Percentiles rank a stretch among this genome's conserved stretches.
phyloP scores from a whole-genome alignment of 35 echinoderm and acorn worm genomes.

The Diadema setosum region DNA sequence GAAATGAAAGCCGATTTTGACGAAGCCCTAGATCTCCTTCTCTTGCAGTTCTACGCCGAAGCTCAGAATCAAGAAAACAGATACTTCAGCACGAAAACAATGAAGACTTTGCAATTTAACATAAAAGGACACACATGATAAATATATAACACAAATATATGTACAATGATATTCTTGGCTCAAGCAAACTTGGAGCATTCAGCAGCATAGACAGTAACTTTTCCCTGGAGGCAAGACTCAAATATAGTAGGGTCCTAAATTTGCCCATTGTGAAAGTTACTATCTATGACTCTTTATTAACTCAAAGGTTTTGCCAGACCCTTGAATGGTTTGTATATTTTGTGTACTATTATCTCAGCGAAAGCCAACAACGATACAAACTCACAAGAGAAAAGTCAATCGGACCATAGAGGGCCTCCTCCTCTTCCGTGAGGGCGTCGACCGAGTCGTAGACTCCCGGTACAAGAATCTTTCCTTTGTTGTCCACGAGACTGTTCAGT shows the following conservation, averaged over 20 bases:
- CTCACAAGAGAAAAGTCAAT: slow-evolving; percentile 93
- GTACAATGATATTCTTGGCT: no score
- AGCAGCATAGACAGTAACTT: no score
- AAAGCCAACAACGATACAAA: background rate
- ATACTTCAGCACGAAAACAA: background rate
- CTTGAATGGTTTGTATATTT: background rate
- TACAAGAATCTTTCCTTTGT: slow-evolving; percentile 78
- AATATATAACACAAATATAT: no score
- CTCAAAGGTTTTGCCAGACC: background rate
- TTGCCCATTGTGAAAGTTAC: background rate
- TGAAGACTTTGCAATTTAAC: background rate
- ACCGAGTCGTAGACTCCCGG: slow-evolving; percentile 81
- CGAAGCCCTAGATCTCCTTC: background rate
- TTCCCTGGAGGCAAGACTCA: no score
- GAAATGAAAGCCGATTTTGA: background rate
- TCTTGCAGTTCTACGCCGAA: background rate
- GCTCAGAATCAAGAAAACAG: background rate
- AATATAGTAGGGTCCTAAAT: no score
- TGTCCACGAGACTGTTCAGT: slow-evolving; percentile 71
- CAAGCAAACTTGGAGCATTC: no score
- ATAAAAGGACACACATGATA: no score
- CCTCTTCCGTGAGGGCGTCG: slow-evolving; percentile 55
- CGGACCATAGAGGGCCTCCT: slow-evolving; percentile 53
- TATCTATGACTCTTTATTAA: background rate
- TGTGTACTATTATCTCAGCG: background rate